phyloP scores from a whole-genome alignment of 2,888 invertebrate genomes.

The Tupiocoris notatus region DNA sequence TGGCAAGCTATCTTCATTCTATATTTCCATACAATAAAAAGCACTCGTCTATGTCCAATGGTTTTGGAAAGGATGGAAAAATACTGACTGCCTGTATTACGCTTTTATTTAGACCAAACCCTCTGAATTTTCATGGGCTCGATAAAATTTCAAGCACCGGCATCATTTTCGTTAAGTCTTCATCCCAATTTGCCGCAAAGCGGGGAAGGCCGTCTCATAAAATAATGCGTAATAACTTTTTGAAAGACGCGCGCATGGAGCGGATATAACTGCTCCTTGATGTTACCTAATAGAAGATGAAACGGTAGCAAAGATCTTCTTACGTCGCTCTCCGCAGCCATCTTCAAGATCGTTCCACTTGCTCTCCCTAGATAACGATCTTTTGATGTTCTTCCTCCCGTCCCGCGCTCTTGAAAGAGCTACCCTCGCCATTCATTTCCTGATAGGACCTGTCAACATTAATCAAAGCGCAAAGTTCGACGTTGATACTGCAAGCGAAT shows the following conservation, averaged over 20 bases:
- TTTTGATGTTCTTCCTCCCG: constrained; percentile 26
- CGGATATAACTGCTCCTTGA: not conserved
- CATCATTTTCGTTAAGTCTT: not conserved
- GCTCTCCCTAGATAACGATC: constrained; percentile 18
- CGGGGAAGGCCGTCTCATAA: too few species aligned
- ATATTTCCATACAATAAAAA: too few species aligned
- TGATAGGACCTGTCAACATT: constrained; percentile 33
- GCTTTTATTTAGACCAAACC: too few species aligned
- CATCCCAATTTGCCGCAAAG: not conserved
- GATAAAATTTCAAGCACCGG: not conserved
- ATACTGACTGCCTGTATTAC: too few species aligned
- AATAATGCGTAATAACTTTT: not conserved
- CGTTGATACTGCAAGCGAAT: constrained; percentile 28
- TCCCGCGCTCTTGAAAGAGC: not conserved
- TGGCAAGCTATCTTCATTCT: too few species aligned
- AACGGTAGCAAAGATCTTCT: too few species aligned
- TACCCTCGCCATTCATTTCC: not conserved
- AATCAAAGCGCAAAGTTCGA: constrained; percentile 28
- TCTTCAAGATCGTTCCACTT: not conserved
- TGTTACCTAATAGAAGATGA: not conserved
- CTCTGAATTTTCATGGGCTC: too few species aligned
- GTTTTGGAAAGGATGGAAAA: too few species aligned
- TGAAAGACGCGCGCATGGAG: not conserved
- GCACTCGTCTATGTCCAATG: too few species aligned
- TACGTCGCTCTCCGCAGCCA: not conserved